Base-by-base conservation (phyloP, 1,140 invertebrate genomes). In the Chymomyza costata region DNA sequence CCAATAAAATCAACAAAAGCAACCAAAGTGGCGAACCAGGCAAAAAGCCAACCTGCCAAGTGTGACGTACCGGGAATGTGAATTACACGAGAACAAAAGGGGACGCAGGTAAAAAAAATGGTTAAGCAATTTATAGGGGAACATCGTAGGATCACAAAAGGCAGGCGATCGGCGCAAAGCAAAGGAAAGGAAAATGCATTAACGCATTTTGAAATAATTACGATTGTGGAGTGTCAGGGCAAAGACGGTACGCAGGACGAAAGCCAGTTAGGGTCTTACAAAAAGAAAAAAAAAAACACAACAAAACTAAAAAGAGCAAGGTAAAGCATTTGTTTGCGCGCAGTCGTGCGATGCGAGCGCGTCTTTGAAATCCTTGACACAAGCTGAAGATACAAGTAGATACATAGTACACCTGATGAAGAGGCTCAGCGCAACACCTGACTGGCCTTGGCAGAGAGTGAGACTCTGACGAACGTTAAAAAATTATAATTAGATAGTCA, bases 401-500 rank as follows among this genome's bases (percentile, higher is more conserved):
- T 54, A 32, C 25, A 6, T 8, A 17, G 35, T 40, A 55, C 69
- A 74, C 69, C 69, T 74, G 69, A 74, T 60, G 66, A 70, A 68
- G 70, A 52, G 34, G 52, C 31, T 43, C 55, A 59, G 31, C 34
- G 58, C 69, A 63, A 71, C 68, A 71, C 68, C 68, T 71, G 68
- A 63, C 41, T 35, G 32, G 16, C 37, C 52, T 57, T 45, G 15
- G 11, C 51, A 41, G 3, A 25, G 21, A 8, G 8, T 25, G 8
- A 25, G 21, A 3, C 43, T 40, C 28, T 35, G 45, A 46, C 37
- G 60, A 55, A 74, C 39, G 37, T 55, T 62, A 38, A 54, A 51
- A 67, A 80, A 80, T 80, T 52, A 68, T 80, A 80, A 80, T 80
- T 80, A 80, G 73, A 68, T 59, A 48, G 73, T 67, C 63, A 67